Evolutionary conservation across 2,888 invertebrate genomes (phyloP), one percentile per base, ranked within the genome.

Genomic region (Antheraea yamamai): DNA sequence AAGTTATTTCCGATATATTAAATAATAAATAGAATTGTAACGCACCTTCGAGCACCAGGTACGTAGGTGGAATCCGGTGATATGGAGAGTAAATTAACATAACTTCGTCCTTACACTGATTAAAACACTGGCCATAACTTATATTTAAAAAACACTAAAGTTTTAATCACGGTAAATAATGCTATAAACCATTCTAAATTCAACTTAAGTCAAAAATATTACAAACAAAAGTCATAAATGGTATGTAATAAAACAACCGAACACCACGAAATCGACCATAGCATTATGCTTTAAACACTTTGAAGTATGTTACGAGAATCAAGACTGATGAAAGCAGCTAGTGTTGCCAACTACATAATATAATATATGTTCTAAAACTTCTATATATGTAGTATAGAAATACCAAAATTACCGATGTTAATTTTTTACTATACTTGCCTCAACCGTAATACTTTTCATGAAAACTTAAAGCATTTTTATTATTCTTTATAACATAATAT

Each of bases 31-130:
- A 86, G 77, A 81, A 82, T 83, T 86, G 85, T 83, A 86, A 91
- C 92, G 83, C 88, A 93, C 94, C 93, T 94, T 91, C 84, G 83
- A 87, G 88, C 86, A 84, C 88, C 93, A 92, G 94, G 92, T 91
- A 92, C 87, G 89, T 90, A 92, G 92, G 92, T 92, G 87, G 87
- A 91, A 88, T 92, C 90, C 92, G 92, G 93, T 93, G 92, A 90
- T 91, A 91, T 91, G 87, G 87, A 88, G 84, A 87, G 87, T 86
- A 87, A 88, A 92, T 92, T 92, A 94, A 87, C 94, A 93, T 93
- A 92, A 91, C 92, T 91, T 91, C 89, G 92, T 92, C 91, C 92
- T 89, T 85, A 84, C 88, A 90, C 91, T 85, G 85, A 85, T 81
- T 83, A 85, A 78, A 87, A 88, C 90, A 91, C 90, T 85, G 79